A percentile compares a stretch with the other conserved stretches of the same genome.
These are phyloP conservation scores for Lagorchestes hirsutus DNA, from an alignment of 2,797 vertebrate species.

Conservation along the genomic window DNA sequence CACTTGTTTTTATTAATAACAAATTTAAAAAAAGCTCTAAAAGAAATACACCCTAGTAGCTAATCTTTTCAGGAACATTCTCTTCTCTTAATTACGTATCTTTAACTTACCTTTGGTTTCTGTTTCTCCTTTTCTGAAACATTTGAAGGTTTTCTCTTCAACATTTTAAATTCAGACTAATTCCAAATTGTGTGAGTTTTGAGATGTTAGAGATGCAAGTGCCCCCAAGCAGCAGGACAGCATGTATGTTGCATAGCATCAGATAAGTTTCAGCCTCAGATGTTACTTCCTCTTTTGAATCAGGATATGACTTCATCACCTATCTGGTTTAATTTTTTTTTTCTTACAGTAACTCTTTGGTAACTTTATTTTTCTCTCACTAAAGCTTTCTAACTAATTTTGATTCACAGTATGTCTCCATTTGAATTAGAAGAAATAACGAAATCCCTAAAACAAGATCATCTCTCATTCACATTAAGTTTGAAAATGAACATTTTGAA, in stretches of 20 bases:
- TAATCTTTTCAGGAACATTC: slow-evolving; percentile 15
- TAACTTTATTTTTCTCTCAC: slow-evolving; percentile 43
- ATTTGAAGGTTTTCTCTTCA: slow-evolving; percentile 95
- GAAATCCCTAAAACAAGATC: slow-evolving; percentile 20
- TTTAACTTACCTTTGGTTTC: slow-evolving; percentile 93
- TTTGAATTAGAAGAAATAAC: neutral
- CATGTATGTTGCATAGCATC: neutral
- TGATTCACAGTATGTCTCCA: neutral
- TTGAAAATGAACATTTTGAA: slow-evolving; percentile 40
- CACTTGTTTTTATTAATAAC: slow-evolving; percentile 13
- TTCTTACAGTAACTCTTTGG: slow-evolving; percentile 54
- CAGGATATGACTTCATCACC: slow-evolving; percentile 85
- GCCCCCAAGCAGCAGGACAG: neutral
- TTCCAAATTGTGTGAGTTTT: slow-evolving; percentile 45
- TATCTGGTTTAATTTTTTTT: slow-evolving; percentile 37
- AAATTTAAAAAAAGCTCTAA: neutral
- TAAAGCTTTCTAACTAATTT: neutral
- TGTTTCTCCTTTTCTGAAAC: slow-evolving; percentile 94
- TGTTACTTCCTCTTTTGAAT: slow-evolving; percentile 83
- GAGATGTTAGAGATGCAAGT: slow-evolving; percentile 58
- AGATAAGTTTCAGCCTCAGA: slow-evolving; percentile 45
- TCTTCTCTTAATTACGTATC: slow-evolving; percentile 32
- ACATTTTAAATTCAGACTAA: slow-evolving; percentile 87
- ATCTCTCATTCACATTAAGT: neutral
- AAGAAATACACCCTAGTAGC: neutral